Evolutionary conservation across 1,140 invertebrate genomes (phyloP), one percentile per base, ranked within the genome.

Genomic region (Drosophila truncata): DNA sequence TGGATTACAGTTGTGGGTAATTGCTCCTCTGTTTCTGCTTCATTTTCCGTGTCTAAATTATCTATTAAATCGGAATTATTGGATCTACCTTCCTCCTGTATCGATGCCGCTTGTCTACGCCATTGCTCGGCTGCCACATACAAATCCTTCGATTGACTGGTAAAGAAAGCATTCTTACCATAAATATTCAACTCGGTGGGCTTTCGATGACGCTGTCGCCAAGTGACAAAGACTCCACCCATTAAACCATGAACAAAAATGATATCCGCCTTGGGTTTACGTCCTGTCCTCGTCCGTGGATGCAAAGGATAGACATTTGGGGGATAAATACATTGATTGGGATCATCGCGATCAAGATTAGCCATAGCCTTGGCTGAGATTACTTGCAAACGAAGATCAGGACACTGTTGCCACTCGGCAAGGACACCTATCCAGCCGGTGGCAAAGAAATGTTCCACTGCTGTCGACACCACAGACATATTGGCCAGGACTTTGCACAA

Each of bases 181-280:
- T 92, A 93, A 0, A 93, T 62, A n/a, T 86, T 86, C 58, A 92
- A 42, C 69, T 86, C 79, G 14, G 80, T 84, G 41, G 79, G 78
- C 31, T 78, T 86, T 23, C 90, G 74, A 83, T 95, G 94, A 58
- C 95, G 93, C 87, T 97, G 96, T 44, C 97, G 93, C 97, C 97
- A 98, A 0, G 97, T 97, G 64, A 96, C 95, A 81, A 97, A 97
- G 4, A 96, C 94, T 23, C 96, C 96, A 5, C 97, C 97, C 27
- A 97, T 93, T 13, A 98, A 86, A 4, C 97, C 97, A 93, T 97
- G 97, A 6, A 97, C 93, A 91, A 98, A 97, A 10, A 98, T 93
- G 35, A 97, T 94, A 93, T 98, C 97, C 14, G 95, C 93, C 52
- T 95, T 94, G 23, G 94, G 90, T 39, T 94, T 91, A 52, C 92